phyloP scores from a whole-genome alignment of 2,888 invertebrate species.

The Apodemia hepburni region DNA sequence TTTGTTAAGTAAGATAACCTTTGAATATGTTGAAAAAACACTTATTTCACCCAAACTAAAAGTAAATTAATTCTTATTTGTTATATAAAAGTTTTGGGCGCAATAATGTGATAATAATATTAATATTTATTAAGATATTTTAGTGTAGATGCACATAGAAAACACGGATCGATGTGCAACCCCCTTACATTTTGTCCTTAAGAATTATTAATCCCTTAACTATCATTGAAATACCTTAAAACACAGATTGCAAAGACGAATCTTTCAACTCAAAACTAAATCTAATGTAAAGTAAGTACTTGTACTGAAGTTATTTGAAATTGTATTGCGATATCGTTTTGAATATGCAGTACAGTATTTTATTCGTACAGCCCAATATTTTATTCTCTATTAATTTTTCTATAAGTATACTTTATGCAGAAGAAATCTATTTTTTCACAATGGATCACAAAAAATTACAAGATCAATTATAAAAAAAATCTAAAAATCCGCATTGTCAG shows the following conservation, averaged over 20 bases:
- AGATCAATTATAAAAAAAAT: no score
- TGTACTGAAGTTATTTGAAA: no score
- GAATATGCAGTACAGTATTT: no score
- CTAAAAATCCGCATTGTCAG: no score
- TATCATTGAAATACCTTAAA: not conserved
- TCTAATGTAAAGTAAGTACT: no score
- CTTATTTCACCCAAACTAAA: slow-evolving; percentile 25
- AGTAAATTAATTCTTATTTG: slow-evolving; percentile 31
- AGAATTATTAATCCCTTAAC: slow-evolving; percentile 9
- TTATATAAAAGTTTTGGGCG: slow-evolving; percentile 24
- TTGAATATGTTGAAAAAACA: slow-evolving; percentile 6
- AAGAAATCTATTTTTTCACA: no score
- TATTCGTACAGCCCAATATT: no score
- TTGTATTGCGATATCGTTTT: no score
- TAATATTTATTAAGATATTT: slow-evolving; percentile 32
- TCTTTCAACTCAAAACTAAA: not conserved
- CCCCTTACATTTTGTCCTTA: slow-evolving; percentile 39
- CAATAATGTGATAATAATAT: slow-evolving; percentile 14
- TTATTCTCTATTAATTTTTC: no score
- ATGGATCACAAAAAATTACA: no score
- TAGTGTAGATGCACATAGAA: slow-evolving; percentile 62
- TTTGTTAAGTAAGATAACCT: slow-evolving; percentile 2
- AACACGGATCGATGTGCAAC: slow-evolving; percentile 57
- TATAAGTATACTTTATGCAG: no score
- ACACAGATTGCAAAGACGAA: slow-evolving; percentile 7